A percentile compares a stretch with the other conserved stretches of the same genome.
phyloP scores from a whole-genome alignment of 2,113 vertebrate species.

The Nettapus auritus region DNA sequence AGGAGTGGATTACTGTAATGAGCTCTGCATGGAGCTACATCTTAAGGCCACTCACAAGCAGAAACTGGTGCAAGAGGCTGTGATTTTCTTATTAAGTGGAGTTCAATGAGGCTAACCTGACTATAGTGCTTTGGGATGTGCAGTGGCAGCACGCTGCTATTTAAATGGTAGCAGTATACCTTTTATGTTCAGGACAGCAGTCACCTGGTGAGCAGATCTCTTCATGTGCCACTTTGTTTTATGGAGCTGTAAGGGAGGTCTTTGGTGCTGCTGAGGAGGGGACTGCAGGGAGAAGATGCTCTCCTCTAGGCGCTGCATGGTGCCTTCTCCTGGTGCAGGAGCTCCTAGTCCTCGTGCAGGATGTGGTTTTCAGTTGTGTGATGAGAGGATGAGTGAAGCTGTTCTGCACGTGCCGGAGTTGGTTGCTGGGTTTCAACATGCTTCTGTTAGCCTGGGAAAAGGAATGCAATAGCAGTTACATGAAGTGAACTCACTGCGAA shows the following conservation, averaged over 20 bases:
- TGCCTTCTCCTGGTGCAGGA: background rate
- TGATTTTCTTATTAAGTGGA: background rate
- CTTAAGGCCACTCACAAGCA: background rate
- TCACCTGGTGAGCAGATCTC: background rate
- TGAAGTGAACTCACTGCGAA: background rate
- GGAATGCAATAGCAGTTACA: background rate
- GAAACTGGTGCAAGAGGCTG: background rate
- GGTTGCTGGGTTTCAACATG: background rate
- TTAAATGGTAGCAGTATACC: no score
- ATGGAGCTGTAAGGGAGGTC: background rate
- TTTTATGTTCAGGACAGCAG: background rate
- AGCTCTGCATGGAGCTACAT: background rate
- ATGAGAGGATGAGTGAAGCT: background rate
- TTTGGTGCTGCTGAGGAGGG: background rate
- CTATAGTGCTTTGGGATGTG: background rate
- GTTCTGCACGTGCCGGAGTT: background rate
- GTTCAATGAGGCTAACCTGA: background rate
- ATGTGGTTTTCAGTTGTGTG: rapidly evolving
- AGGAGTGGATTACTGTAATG: background rate
- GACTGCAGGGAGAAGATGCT: background rate
- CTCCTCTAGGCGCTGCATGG: background rate
- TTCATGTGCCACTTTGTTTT: background rate
- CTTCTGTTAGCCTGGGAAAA: background rate
- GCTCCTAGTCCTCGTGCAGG: background rate
- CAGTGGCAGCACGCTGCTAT: background rate